phyloP scores from a whole-genome alignment of 2,113 vertebrate genomes.

The Malurus melanocephalus region DNA sequence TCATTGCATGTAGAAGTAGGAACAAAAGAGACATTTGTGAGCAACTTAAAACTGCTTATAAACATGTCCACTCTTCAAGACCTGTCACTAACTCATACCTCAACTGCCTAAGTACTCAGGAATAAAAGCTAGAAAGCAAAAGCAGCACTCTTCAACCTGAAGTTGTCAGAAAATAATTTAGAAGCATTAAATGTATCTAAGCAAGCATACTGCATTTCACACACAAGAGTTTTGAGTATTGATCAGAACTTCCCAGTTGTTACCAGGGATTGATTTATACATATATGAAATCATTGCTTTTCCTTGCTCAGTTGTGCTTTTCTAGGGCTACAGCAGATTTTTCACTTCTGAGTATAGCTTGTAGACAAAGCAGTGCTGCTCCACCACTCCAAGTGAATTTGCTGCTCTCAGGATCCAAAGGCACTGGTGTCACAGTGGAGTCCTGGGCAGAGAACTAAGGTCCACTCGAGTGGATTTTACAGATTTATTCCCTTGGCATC shows the following conservation, averaged over 20 bases:
- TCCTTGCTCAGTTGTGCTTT: background rate
- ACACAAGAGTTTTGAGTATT: background rate
- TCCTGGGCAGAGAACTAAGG: background rate
- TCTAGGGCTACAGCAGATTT: background rate
- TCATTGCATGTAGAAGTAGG: background rate
- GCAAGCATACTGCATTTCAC: background rate
- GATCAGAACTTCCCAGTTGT: background rate
- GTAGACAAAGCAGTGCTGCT: background rate
- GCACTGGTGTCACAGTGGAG: background rate
- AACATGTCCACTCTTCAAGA: background rate
- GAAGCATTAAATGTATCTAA: background rate
- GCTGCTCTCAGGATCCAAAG: background rate
- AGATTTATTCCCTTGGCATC: background rate
- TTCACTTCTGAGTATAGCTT: background rate
- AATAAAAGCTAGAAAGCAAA: background rate
- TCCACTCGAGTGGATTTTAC: background rate
- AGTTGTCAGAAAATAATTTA: background rate
- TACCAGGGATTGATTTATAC: background rate
- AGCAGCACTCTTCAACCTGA: background rate
- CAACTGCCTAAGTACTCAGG: background rate
- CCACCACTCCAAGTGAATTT: background rate
- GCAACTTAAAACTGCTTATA: background rate
- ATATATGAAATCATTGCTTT: background rate
- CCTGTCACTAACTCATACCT: background rate
- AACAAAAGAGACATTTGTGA: background rate